Base-by-base conservation (phyloP, 1,140 invertebrate species). In the Sesamia nonagrioides region DNA sequence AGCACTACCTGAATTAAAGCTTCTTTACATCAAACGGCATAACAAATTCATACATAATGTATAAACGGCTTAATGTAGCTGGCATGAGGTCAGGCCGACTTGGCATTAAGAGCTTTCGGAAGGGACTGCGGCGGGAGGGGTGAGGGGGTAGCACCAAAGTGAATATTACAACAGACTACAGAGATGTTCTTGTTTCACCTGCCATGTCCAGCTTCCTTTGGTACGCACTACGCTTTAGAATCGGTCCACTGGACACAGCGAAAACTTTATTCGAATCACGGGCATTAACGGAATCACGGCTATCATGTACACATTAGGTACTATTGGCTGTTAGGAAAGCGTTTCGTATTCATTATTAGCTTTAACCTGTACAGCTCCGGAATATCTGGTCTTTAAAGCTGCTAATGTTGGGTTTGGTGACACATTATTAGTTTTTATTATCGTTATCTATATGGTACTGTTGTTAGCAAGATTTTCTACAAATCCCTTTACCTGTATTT, bases 21-120 rank as follows among this genome's bases (percentile, higher is more conserved):
- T 92, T 92, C 91, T 92, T 94, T 94, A 93, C 93, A 94, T 94
- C 93, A 94, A 94, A 94, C 89, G 89, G 91, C 91, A 94, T 94
- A 94, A 94, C 93, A 94, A 94, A 94, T 94, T 94, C 93, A 94
- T 94, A 94, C 91, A 94, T 94, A 86, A 94, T 94, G 93, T 94
- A 94, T 94, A 94, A 91, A 91, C 90, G 91, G 91, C 91, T 94
- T 94, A 94, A 94, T 94, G 93, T 92, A 92, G 87, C 89, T 89
- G 91, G 84, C 90, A 92, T 91, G 92, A 93, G 92, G 93, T 93
- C 93, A 94, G 91, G 86, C 89, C 88, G 86, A 90, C 84, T 93
- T 90, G 87, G 92, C 89, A 94, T 94, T 94, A 94, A 94, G 91
- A 94, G 93, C 92, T 93, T 91, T 94, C 84, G 88, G 85, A 82